These are phyloP conservation scores for Dinoponera quadriceps DNA, from an alignment of 1,140 invertebrate genomes.

Conservation along the genomic window DNA sequence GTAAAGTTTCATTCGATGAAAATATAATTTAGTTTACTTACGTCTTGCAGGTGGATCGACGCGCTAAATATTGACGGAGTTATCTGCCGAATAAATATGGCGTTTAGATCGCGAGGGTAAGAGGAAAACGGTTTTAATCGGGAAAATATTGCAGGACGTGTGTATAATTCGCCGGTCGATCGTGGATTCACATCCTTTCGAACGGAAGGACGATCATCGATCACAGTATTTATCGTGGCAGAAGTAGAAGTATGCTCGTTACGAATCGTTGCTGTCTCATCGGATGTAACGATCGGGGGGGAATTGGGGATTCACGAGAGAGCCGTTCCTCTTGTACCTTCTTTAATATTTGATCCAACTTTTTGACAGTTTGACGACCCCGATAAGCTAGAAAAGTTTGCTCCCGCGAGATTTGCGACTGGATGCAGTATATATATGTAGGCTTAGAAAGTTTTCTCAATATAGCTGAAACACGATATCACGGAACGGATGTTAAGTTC, in stretches of 20 bases:
- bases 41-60: too few relatives aligned
- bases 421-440: background rate
- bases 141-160: too few relatives aligned
- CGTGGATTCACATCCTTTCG: too few relatives aligned
- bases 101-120: too few relatives aligned
- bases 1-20: background rate
- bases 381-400: background rate
- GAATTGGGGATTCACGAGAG: constrained; percentile 15
- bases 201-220: too few relatives aligned
- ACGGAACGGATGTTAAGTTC: background rate
- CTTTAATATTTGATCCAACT: constrained; percentile 28
- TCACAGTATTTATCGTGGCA: background rate
- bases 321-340: background rate
- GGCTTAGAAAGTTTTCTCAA: constrained; percentile 19
- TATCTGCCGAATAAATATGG: too few relatives aligned
- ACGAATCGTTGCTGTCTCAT: background rate
- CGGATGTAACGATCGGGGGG: background rate
- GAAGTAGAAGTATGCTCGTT: background rate
- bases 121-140: too few relatives aligned
- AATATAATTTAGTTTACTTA: too few relatives aligned
- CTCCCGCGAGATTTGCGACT: background rate
- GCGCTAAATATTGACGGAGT: background rate
- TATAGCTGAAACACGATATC: background rate
- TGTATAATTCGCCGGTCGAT: too few relatives aligned
- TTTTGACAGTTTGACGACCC: constrained; percentile 32